These are phyloP conservation scores for Metopia argyrocephala DNA, from an alignment of 2,888 invertebrate species.

Conservation along the genomic window DNA sequence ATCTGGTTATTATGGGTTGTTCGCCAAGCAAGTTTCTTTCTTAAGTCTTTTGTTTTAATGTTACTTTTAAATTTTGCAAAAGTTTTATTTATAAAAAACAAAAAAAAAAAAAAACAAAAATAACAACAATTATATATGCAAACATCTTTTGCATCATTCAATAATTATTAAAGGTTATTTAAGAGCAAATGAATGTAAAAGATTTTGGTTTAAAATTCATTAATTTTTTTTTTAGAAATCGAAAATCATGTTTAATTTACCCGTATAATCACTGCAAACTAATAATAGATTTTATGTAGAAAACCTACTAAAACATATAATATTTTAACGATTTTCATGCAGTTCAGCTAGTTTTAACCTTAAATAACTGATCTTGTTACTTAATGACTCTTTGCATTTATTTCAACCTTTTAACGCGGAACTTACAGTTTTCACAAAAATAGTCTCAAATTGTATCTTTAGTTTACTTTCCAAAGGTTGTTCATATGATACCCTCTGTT, in stretches of 20 bases:
- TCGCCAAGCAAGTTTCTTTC: conserved; percentile 7
- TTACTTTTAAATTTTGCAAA: neutral
- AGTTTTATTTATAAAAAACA: neutral
- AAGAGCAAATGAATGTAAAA: neutral
- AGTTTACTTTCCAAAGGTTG: neutral
- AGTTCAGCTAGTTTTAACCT: conserved; percentile 3
- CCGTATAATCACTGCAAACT: neutral
- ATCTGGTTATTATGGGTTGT: too few relatives aligned
- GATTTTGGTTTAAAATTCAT: neutral
- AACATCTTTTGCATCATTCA: conserved; percentile 24
- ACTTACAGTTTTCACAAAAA: conserved; percentile 11
- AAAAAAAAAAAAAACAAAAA: neutral
- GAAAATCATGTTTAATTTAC: neutral
- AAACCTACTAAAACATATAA: neutral
- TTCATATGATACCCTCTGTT: neutral
- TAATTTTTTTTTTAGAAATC: too few relatives aligned
- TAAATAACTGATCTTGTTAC: conserved; percentile 44
- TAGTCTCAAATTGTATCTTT: conserved; percentile 5
- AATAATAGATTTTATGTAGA: conserved; percentile 4
- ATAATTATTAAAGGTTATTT: conserved; percentile 35
- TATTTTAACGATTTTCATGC: neutral
- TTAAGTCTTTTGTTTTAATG: conserved; percentile 22
- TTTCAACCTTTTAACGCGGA: conserved; percentile 44
- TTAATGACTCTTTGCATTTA: conserved; percentile 28
- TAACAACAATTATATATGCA: neutral